Percentiles rank a stretch among this genome's conserved stretches.
Conservation (phyloP, 1,140 invertebrate species). For the Hylaeus volcanicus region DNA sequence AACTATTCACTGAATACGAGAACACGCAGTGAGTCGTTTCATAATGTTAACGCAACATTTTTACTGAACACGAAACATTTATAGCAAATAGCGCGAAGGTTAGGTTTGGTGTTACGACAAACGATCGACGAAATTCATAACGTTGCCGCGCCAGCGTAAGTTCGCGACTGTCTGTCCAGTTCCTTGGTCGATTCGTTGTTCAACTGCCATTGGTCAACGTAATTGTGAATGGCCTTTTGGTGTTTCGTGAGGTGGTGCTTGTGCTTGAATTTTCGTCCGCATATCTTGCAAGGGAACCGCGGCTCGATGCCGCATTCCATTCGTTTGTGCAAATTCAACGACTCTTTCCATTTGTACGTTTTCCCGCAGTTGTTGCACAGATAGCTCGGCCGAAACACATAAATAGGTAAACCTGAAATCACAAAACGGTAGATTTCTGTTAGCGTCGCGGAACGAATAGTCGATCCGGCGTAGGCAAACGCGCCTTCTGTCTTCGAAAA, state of each 20-base stretch:
- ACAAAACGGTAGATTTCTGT: constrained; percentile 38
- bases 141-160: neutral
- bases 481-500: neutral
- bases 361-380: constrained; percentile 83
- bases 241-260: constrained; percentile 76
- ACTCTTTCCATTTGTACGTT: constrained; percentile 82
- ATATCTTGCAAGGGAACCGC: constrained; percentile 78
- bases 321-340: constrained; percentile 80
- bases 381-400: constrained; percentile 53
- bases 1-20: no score
- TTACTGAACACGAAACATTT: no score
- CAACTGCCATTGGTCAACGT: constrained; percentile 1
- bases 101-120: neutral
- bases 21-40: no score
- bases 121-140: neutral
- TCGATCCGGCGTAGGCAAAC: neutral
- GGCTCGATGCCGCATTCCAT: constrained; percentile 78
- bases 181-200: neutral
- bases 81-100: no score
- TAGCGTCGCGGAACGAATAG: neutral
- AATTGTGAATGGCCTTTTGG: constrained; percentile 68
- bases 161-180: neutral
- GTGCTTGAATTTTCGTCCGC: constrained; percentile 76
- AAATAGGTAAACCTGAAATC: constrained; percentile 59
- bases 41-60: no score